Base-by-base conservation (phyloP, 1,140 invertebrate genomes). In the Zophobas atratus region DNA sequence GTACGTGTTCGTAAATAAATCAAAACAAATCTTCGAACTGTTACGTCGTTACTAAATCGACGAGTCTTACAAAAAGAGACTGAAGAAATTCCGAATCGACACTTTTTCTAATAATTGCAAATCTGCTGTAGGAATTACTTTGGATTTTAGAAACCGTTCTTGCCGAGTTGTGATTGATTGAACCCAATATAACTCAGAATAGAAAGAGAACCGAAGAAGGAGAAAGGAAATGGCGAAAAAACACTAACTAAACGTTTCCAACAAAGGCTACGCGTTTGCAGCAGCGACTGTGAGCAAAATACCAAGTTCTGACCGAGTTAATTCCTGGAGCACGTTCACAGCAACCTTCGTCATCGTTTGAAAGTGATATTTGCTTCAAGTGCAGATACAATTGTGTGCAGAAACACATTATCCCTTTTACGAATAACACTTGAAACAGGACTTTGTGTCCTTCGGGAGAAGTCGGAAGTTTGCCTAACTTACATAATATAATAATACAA, bases 1-100 rank as follows among this genome's bases (percentile, higher is more conserved):
- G 60, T 67, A 67, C 60, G 60, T 67, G 60, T 67, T 43, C 60
- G 60, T 67, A 43, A 67, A 67, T 67, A 67, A 67, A 67, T 67
- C 60, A 67, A 67, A 67, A 67, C 60, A 67, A 67, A 67, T 67
- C 60, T 67, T 67, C 60, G 3, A 67, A 67, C 60, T 43, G 39
- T 32, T 63, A 63, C 55, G 55, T 56, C 55, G 20, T 35, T 60
- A 38, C 60, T 67, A 48, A 67, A 67, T 67, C 60, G 60, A 48
- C 60, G 39, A 46, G 38, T 20, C 1, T 67, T 4, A 33, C 38
- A 43, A 67, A 67, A 67, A 67, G 1, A 32, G 43, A 67, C 38
- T 67, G 33, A 20, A 20, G 20, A 67, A 63, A 51, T 51, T 51
- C 49, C 49, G n/a, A 20, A 5, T 63, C 2, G 38, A 33, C 2